Evolutionary conservation across 1,140 invertebrate species (phyloP).

Genomic region (Cyclargus thomasi): DNA sequence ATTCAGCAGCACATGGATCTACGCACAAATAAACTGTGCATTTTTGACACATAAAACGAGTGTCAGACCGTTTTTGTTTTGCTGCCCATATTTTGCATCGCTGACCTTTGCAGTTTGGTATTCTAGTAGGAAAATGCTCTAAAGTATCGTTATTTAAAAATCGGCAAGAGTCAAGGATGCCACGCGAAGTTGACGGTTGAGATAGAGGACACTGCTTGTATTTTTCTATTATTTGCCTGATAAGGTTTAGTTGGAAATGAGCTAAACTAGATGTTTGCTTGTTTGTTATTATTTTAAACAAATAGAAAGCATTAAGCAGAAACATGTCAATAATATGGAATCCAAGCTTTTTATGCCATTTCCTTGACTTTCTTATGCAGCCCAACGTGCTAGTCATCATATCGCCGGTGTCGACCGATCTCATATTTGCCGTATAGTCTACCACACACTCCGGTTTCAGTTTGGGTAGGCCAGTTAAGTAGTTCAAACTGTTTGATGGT

Average conservation of each 20-base stretch:
- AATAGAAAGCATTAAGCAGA: constrained; percentile 30
- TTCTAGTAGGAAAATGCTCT: constrained; percentile 24
- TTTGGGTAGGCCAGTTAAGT: constrained; percentile 27
- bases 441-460: constrained; percentile 50
- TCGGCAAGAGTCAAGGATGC: constrained; percentile 19
- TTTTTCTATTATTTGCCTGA: constrained; percentile 21
- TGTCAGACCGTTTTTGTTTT: no score
- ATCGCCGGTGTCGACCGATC: constrained; percentile 46
- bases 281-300: constrained; percentile 22
- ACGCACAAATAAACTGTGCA: constrained; percentile 28
- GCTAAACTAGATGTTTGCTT: constrained; percentile 21
- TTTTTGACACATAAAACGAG: neutral
- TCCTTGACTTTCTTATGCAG: constrained; percentile 43
- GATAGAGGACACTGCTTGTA: constrained; percentile 15
- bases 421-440: constrained; percentile 55
- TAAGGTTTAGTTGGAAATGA: constrained; percentile 20
- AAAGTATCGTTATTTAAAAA: constrained; percentile 22
- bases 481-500: constrained; percentile 26
- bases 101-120: constrained; percentile 25
- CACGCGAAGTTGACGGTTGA: constrained; percentile 21
- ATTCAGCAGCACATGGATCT: constrained; percentile 21
- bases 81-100: constrained; percentile 24
- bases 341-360: constrained; percentile 53
- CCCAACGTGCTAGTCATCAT: constrained; percentile 42
- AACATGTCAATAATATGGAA: constrained; percentile 29